Base-by-base conservation (phyloP, 2,113 vertebrate species). In the Poeciliopsis occidentalis region DNA sequence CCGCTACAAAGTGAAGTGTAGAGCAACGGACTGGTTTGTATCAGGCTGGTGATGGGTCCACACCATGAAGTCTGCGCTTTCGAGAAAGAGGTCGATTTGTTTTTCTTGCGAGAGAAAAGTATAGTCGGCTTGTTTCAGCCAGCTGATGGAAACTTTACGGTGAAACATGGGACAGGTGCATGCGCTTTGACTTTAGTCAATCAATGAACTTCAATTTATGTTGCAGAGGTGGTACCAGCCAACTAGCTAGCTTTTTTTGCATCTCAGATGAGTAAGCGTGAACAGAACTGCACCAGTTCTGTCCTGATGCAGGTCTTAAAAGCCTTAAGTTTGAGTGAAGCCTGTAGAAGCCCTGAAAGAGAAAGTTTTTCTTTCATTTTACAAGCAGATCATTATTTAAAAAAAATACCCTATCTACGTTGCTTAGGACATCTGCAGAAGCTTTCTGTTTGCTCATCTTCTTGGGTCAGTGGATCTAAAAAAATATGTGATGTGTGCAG, bases 401-500 rank as follows among this genome's bases (percentile, higher is more conserved):
- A 37, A 37, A 63, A 31, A 47, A 31, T 24, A 4, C 41, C 26
- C 26, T 13, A 15, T 69, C 44, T 34, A 27, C 61, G 12, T 67
- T 29, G 13, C 15, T 54, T 10, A 54, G 51, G 6, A 54, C 19
- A 10, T n/a, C 7, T n/a, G 17, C 22, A n/a, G 8, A 24, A 57
- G 51, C 22, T 57, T 57, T 57, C 17, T 10, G 7, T n/a, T 57
- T n/a, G 51, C 51, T 57, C 19, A 57, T 80, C 76, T 19, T 8
- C 39, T 37, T 41, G 13, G 30, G 67, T 19, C 64, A 7, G 26
- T 4, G 4, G 72, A 76, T 67, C 29, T 31, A 5, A 57, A 57
- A 17, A 29, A 63, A 47, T 60, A 65, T 41, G 2, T 60, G 63
- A 22, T 17, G 39, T 57, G 41, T 74, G 77, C 67, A 51, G 32